Conservation (phyloP, 2,113 vertebrate genomes). For the Chaetodon auriga region DNA sequence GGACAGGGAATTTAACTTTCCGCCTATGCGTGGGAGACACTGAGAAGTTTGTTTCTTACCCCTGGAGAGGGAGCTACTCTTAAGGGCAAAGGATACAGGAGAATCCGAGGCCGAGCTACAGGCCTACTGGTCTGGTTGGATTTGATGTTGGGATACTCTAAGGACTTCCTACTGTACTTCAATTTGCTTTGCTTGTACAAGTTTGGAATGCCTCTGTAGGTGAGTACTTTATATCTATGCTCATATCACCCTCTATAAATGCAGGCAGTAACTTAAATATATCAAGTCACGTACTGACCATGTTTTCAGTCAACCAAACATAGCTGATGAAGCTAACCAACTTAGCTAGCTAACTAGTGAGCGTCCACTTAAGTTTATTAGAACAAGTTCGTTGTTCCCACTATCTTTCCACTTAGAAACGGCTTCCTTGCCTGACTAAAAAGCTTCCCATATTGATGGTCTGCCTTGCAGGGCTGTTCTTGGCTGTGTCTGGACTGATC, state of each 20-base stretch:
- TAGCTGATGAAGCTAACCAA: conserved; percentile 60
- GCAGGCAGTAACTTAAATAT: conserved; percentile 23
- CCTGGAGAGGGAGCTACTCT: conserved; percentile 82
- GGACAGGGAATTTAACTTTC: conserved; percentile 85
- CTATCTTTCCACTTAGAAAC: conserved; percentile 30
- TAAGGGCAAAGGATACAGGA: conserved; percentile 88
- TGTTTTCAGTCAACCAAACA: conserved; percentile 59
- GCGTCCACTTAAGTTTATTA: conserved; percentile 52
- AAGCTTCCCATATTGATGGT: conserved; percentile 2
- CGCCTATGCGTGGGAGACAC: conserved; percentile 78
- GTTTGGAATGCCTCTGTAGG: conserved; percentile 85
- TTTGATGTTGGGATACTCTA: conserved; percentile 83
- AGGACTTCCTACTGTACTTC: conserved; percentile 67
- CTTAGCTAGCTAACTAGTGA: conserved; percentile 59
- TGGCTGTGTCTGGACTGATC: conserved; percentile 50
- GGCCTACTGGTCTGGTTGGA: conserved; percentile 87
- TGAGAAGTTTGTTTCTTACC: conserved; percentile 85
- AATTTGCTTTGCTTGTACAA: conserved; percentile 65
- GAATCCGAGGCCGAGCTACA: conserved; percentile 90
- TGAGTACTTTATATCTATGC: conserved; percentile 70
- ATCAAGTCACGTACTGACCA: conserved; percentile 35
- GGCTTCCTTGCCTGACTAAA: conserved; percentile 7
- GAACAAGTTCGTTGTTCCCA: conserved; percentile 30
- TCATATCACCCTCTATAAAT: background rate
- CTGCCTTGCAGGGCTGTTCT: conserved; percentile 35